Percentiles rank a stretch among this genome's conserved stretches.
Evolutionary conservation across 2,888 invertebrate genomes (phyloP).

Genomic region (Amiota communis): DNA sequence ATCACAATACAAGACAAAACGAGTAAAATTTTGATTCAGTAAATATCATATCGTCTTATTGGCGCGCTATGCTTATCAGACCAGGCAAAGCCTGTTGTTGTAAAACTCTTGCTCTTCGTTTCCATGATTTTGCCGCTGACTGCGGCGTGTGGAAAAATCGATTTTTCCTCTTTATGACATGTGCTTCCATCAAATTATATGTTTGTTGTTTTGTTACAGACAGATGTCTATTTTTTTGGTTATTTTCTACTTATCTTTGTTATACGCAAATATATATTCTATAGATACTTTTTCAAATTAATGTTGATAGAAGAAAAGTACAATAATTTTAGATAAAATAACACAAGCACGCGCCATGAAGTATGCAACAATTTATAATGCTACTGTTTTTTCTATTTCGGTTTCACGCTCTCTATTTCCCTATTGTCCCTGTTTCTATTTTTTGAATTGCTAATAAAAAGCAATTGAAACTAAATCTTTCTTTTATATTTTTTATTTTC

Average conservation of each 20-base stretch:
- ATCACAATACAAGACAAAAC: too few relatives aligned
- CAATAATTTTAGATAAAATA: neutral
- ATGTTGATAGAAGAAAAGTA: too few relatives aligned
- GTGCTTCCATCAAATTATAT: conserved; percentile 36
- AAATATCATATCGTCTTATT: too few relatives aligned
- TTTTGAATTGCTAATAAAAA: conserved; percentile 23
- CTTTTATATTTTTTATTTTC: neutral
- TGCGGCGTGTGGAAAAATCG: conserved; percentile 63
- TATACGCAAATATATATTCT: too few relatives aligned
- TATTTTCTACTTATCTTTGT: conserved; percentile 37
- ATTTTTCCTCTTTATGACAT: conserved; percentile 48
- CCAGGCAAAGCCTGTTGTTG: neutral
- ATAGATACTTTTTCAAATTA: too few relatives aligned
- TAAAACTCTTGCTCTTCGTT: neutral
- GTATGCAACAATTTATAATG: conserved; percentile 58
- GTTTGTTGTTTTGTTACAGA: conserved; percentile 2
- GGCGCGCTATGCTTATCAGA: neutral
- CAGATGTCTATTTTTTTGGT: conserved; percentile 43
- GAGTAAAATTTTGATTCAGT: too few relatives aligned
- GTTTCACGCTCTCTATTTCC: too few relatives aligned
- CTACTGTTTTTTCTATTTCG: too few relatives aligned
- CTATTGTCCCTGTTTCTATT: too few relatives aligned
- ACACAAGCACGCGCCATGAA: conserved; percentile 51
- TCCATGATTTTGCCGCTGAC: conserved; percentile 27
- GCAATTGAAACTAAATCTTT: neutral